Evolutionary conservation across 2,113 vertebrate genomes (phyloP), one percentile per base, ranked within the genome.

Genomic region (Mesembrinibis cayennensis): DNA sequence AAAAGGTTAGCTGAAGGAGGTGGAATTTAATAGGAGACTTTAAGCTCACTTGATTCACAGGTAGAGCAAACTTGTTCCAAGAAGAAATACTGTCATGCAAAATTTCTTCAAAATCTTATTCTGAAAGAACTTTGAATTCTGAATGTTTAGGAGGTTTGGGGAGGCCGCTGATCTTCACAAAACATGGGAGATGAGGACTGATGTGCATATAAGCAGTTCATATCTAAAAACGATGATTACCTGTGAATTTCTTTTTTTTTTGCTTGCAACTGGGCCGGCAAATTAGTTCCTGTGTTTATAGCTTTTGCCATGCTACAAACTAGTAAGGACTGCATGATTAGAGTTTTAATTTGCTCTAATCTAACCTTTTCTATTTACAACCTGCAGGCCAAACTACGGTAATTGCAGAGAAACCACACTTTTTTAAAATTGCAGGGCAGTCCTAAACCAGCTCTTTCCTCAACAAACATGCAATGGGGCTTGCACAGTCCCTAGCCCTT

Each of bases 391-490:
- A 84, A 76, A 76, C 13, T 38, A 8, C 21, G 36, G 27, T 58
- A 67, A 83, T 15, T 89, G 44, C 52, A 89, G 55, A 71, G n/a
- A 84, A 84, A 40, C 9, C 76, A 86, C 26, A 34, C 13, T 90
- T 86, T 65, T 67, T n/a, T 36, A 55, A 80, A 85, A 52, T 29
- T 71, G 16, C 23, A 83, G 59, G 10, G 5, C 36, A 61, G 16
- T 52, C 52, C 52, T 66, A 82, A 78, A 53, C 2, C 26, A 89
- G 29, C 12, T 74, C 47, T 61, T 77, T 70, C 15, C 36, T 86
- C 52, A 36, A 36, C 8, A 70, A 36, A 30, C 0, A 0, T 5
- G 4, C 20, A 58, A 1, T 7, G 23, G 18, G 32, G n/a, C 14
- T 55, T 86, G 47, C 19, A 38, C 2, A 3, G 7, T 65, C 30